phyloP scores from a whole-genome alignment of 1,140 invertebrate species.

The Wasmannia auropunctata region DNA sequence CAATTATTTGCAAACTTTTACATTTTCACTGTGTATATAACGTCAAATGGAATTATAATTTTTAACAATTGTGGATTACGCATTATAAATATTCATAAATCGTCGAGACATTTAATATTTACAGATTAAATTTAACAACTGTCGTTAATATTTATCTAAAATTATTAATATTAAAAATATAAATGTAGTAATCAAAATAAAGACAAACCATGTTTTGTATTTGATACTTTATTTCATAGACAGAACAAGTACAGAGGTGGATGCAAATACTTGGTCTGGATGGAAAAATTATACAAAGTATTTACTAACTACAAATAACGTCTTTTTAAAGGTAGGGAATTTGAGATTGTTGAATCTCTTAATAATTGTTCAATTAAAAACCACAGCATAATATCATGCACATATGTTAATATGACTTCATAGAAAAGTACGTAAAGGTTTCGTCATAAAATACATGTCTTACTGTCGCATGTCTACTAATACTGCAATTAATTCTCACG shows the following conservation, averaged over 20 bases:
- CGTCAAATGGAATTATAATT: not conserved
- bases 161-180: not conserved
- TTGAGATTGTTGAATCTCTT: not conserved
- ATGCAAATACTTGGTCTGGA: conserved; percentile 22
- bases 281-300: not conserved
- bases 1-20: not conserved
- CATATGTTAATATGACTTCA: not conserved
- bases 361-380: not conserved
- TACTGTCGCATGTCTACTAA: conserved; percentile 27
- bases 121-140: not conserved
- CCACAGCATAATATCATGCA: not conserved
- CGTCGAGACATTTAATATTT: not conserved
- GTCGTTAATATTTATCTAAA: not conserved
- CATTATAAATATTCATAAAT: not conserved
- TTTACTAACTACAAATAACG: not conserved
- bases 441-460: not conserved
- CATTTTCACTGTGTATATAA: not conserved
- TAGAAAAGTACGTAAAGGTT: conserved; percentile 34
- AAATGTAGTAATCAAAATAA: not conserved
- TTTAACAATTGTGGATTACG: not conserved
- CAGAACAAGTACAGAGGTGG: conserved; percentile 34
- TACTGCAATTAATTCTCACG: conserved; percentile 32
- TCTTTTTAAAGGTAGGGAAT: not conserved
- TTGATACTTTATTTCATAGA: conserved; percentile 46
- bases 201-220: not conserved